Conservation (phyloP, 2,888 invertebrate species). For the Chesias legatella region DNA sequence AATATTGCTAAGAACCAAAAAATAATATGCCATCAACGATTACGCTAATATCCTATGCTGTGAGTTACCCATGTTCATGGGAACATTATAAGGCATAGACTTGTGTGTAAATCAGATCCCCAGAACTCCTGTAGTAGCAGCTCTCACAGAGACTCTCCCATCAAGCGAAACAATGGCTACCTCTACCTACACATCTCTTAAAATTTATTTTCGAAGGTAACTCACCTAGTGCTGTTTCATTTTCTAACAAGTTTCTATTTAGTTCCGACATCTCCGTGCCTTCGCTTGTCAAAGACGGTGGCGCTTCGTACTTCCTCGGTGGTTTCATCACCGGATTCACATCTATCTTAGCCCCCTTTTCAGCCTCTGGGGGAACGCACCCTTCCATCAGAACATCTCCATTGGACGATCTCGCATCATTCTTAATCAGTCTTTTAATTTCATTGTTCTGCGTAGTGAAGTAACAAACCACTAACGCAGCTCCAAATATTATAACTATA, state of each 20-base stretch:
- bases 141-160: too few relatives aligned
- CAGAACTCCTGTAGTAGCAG: too few relatives aligned
- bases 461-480: conserved; percentile 73
- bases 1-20: too few relatives aligned
- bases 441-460: conserved; percentile 75
- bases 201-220: conserved; percentile 23
- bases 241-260: conserved; percentile 88
- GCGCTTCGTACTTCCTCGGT: conserved; percentile 85
- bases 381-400: conserved; percentile 86
- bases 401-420: conserved; percentile 81
- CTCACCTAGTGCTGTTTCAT: conserved; percentile 87
- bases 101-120: too few relatives aligned
- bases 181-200: too few relatives aligned
- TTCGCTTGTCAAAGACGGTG: conserved; percentile 82
- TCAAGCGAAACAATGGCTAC: too few relatives aligned
- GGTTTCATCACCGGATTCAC: conserved; percentile 92
- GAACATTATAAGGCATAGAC: too few relatives aligned
- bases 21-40: too few relatives aligned
- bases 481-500: conserved; percentile 71
- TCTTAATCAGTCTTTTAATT: conserved; percentile 81
- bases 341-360: conserved; percentile 88
- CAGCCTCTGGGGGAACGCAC: conserved; percentile 87
- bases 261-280: conserved; percentile 90
- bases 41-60: too few relatives aligned
- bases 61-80: too few relatives aligned